Conservation (phyloP, 2,797 vertebrate genomes). For the Stomatorhinus walkeri region DNA sequence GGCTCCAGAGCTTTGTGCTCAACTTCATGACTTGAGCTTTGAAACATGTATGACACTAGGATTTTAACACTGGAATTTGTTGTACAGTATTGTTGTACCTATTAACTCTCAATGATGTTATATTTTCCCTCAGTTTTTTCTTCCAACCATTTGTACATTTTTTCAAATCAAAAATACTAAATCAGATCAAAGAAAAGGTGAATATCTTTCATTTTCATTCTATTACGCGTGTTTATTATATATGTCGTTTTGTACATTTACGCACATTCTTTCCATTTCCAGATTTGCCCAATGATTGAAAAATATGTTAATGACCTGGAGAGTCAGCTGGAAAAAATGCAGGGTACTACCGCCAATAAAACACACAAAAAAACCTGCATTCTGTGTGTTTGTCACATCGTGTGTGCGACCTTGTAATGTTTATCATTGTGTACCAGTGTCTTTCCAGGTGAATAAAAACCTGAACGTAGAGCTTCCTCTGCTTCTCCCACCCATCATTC, state of each 20-base stretch:
- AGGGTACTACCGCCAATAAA: conserved; percentile 43
- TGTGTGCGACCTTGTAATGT: background rate
- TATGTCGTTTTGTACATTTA: background rate
- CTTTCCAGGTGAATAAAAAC: conserved; percentile 38
- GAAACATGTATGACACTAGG: background rate
- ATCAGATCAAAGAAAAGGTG: conserved; percentile 38
- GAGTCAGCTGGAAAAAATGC: conserved; percentile 38
- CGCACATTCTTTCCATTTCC: background rate
- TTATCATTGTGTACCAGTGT: conserved; percentile 40
- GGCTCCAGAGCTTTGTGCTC: background rate
- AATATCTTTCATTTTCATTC: conserved; percentile 22
- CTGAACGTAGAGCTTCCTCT: conserved; percentile 56
- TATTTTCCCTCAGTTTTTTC: conserved; percentile 38
- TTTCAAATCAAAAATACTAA: conserved; percentile 8
- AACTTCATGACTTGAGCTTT: background rate
- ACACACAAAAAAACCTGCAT: background rate
- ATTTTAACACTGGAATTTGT: background rate
- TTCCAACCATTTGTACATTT: conserved; percentile 28
- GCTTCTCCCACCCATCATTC: conserved; percentile 36
- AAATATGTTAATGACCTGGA: conserved; percentile 38
- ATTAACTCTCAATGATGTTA: background rate
- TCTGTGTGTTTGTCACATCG: background rate
- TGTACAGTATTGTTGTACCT: background rate
- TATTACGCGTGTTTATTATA: background rate
- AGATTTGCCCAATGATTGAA: conserved; percentile 52